Conservation (phyloP, 1,140 invertebrate species). For the Colletes gigas region DNA sequence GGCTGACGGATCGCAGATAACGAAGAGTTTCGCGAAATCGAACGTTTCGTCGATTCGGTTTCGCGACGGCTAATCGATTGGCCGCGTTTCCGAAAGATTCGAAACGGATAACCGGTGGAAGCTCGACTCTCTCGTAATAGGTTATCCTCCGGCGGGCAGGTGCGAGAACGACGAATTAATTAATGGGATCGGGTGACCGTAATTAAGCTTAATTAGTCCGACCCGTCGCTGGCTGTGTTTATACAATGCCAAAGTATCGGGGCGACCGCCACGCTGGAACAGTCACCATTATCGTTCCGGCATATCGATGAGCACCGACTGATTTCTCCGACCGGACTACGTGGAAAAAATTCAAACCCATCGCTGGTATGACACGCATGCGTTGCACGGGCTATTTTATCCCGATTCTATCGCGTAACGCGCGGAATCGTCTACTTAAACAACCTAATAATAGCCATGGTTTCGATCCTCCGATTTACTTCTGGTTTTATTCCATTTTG, state of each 20-base stretch:
- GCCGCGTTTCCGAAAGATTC: not conserved
- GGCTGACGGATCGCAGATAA: not conserved
- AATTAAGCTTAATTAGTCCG: slow-evolving; percentile 64
- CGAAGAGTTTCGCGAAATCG: not conserved
- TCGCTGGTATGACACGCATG: too few relatives aligned
- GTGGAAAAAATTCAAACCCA: not conserved
- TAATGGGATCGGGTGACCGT: slow-evolving; percentile 53
- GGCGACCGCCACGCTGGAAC: slow-evolving; percentile 9
- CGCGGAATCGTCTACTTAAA: too few relatives aligned
- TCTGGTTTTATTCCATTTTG: too few relatives aligned
- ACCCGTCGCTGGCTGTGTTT: slow-evolving; percentile 50
- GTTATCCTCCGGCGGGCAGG: slow-evolving; percentile 21
- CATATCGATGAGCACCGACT: slow-evolving; percentile 4
- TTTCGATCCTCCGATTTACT: too few relatives aligned
- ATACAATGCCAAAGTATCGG: slow-evolving; percentile 38
- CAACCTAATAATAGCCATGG: too few relatives aligned
- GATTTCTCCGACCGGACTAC: slow-evolving; percentile 3
- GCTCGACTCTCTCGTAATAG: not conserved
- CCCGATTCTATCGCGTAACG: too few relatives aligned
- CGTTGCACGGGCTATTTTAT: too few relatives aligned
- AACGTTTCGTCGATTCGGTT: not conserved
- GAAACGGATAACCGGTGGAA: not conserved
- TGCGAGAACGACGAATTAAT: slow-evolving; percentile 55
- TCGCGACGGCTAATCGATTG: not conserved
- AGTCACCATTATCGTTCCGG: slow-evolving; percentile 36